Conservation (phyloP, 2,113 vertebrate genomes). For the Hyperoodon ampullatus region DNA sequence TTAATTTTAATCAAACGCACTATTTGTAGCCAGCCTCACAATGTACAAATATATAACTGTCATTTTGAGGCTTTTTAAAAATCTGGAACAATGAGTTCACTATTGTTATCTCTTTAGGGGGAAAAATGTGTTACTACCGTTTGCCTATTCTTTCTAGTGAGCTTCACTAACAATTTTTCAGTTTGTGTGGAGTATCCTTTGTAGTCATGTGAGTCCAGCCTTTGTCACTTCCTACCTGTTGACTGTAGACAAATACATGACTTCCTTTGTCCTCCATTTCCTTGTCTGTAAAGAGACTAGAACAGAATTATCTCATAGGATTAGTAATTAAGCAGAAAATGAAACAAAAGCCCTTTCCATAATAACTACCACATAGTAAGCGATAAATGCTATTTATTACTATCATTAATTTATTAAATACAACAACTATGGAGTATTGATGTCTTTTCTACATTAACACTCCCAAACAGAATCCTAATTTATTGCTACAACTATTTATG, state of each 20-base stretch:
- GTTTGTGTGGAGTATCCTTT: neutral
- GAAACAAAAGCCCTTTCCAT: neutral
- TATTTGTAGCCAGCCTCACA: neutral
- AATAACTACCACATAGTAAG: neutral
- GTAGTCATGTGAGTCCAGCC: neutral
- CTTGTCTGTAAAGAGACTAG: neutral
- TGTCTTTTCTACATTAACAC: neutral
- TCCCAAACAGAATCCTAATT: neutral
- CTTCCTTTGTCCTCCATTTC: constrained; percentile 10
- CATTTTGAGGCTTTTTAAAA: neutral
- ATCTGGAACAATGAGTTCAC: neutral
- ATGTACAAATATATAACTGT: constrained; percentile 41
- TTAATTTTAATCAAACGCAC: constrained; percentile 41
- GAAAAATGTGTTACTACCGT: neutral
- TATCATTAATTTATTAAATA: neutral
- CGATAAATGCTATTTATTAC: constrained; percentile 6
- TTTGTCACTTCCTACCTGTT: neutral
- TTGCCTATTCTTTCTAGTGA: neutral
- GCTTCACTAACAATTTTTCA: neutral
- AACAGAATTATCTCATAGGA: constrained; percentile 7
- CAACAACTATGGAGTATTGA: neutral
- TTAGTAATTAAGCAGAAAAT: constrained; percentile 24
- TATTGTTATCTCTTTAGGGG: neutral
- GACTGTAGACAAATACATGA: neutral
- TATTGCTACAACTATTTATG: neutral